phyloP scores from a whole-genome alignment of 2,113 vertebrate species.

The Tylochromis polylepis region DNA sequence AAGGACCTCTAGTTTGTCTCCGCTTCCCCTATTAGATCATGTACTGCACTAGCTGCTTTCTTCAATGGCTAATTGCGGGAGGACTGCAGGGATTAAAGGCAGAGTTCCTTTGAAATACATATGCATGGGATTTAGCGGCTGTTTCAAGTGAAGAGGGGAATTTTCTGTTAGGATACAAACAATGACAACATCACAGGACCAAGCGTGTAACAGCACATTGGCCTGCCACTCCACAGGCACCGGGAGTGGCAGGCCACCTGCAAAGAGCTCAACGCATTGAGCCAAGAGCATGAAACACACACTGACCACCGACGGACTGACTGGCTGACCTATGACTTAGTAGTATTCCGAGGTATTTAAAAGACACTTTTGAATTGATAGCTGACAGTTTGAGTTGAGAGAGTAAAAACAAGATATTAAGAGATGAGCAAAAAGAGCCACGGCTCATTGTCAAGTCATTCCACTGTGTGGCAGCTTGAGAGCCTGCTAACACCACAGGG shows the following conservation, averaged over 20 bases:
- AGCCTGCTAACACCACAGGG: conserved; percentile 54
- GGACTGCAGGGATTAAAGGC: conserved; percentile 61
- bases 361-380: conserved; percentile 48
- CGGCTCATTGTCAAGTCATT: conserved; percentile 54
- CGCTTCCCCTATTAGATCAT: conserved; percentile 48
- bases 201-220: background rate
- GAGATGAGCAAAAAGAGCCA: conserved; percentile 51
- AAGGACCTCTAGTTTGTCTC: conserved; percentile 54
- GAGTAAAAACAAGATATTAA: conserved; percentile 30
- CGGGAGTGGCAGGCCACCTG: background rate
- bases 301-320: conserved; percentile 59
- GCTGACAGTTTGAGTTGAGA: conserved; percentile 63
- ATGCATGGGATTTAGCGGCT: conserved; percentile 53
- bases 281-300: conserved; percentile 55
- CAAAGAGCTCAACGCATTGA: conserved; percentile 34
- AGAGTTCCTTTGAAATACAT: conserved; percentile 56
- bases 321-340: conserved; percentile 68
- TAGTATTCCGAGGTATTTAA: conserved; percentile 64
- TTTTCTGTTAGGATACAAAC: conserved; percentile 33
- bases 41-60: background rate
- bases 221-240: conserved; percentile 22
- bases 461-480: conserved; percentile 58
- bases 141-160: conserved; percentile 68
- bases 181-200: conserved; percentile 48
- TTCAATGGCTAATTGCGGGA: conserved; percentile 62